phyloP scores from a whole-genome alignment of 2,888 invertebrate species.

The Drosophila rellima region DNA sequence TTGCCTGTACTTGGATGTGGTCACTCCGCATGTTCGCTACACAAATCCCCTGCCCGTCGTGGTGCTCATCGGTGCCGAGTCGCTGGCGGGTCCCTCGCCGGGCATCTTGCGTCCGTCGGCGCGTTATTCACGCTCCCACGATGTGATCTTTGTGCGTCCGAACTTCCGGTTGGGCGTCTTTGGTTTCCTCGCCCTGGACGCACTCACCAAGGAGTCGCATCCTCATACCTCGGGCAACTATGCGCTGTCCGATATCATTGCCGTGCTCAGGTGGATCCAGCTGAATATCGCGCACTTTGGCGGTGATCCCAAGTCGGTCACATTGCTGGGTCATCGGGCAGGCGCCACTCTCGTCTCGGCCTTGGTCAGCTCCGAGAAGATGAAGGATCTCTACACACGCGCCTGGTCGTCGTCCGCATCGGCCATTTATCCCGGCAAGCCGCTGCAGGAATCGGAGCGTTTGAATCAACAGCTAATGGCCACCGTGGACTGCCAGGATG shows the following conservation, averaged over 20 bases:
- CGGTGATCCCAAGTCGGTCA: conserved; percentile 92
- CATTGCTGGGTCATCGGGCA: conserved; percentile 93
- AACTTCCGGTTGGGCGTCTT: conserved; percentile 93
- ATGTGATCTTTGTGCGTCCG: conserved; percentile 94
- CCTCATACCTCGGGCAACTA: conserved; percentile 94
- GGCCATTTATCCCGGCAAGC: conserved; percentile 90
- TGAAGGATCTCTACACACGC: conserved; percentile 90
- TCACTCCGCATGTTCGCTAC: conserved; percentile 93
- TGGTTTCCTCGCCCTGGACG: conserved; percentile 92
- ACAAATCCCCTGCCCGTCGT: conserved; percentile 93
- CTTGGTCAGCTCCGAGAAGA: conserved; percentile 87
- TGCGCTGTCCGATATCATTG: conserved; percentile 92
- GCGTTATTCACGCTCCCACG: conserved; percentile 90
- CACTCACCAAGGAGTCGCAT: conserved; percentile 89
- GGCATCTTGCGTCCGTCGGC: conserved; percentile 91
- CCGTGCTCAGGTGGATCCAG: conserved; percentile 92
- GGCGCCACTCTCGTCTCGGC: conserved; percentile 94
- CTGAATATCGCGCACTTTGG: conserved; percentile 94
- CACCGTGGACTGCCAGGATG: conserved; percentile 87
- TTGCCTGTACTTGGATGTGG: conserved; percentile 93
- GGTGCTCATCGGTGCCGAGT: conserved; percentile 92
- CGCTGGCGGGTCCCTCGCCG: conserved; percentile 91
- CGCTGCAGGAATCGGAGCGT: conserved; percentile 88
- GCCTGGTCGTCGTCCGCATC: conserved; percentile 94
- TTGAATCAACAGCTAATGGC: conserved; percentile 88